Percentiles rank a stretch among this genome's conserved stretches.
Evolutionary conservation across 1,140 invertebrate species (phyloP).

Genomic region (Leptinotarsa defecta): DNA sequence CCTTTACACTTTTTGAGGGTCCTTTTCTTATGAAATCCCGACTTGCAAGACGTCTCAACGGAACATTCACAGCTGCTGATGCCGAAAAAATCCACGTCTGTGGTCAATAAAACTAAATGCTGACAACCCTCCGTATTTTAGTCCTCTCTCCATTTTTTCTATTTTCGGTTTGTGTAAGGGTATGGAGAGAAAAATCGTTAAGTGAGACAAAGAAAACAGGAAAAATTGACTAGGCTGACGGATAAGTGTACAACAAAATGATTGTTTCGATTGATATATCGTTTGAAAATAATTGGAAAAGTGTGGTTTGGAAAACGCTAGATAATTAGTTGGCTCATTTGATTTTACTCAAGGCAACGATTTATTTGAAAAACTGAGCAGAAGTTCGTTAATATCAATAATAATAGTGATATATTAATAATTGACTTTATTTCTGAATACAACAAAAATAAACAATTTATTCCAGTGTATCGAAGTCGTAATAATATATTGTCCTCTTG

Average conservation of each 20-base stretch:
- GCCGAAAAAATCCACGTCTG: conserved; percentile 51
- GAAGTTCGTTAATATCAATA: no score
- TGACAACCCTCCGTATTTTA: conserved; percentile 51
- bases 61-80: conserved; percentile 45
- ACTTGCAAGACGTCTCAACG: conserved; percentile 47
- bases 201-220: conserved; percentile 17
- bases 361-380: no score
- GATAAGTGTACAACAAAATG: conserved; percentile 16
- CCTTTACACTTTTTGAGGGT: conserved; percentile 44
- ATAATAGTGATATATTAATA: no score
- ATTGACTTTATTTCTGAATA: no score
- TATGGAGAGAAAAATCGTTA: conserved; percentile 29
- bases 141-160: conserved; percentile 29
- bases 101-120: conserved; percentile 55
- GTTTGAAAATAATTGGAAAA: no score
- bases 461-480: no score
- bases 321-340: no score
- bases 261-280: background rate
- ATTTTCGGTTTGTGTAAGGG: conserved; percentile 15
- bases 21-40: conserved; percentile 16
- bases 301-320: no score
- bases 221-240: conserved; percentile 20
- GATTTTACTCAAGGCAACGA: no score
- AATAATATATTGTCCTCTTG: no score
- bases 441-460: no score